Conservation (phyloP, 1,140 invertebrate genomes). For the Cyrtorhinus lividipennis region DNA sequence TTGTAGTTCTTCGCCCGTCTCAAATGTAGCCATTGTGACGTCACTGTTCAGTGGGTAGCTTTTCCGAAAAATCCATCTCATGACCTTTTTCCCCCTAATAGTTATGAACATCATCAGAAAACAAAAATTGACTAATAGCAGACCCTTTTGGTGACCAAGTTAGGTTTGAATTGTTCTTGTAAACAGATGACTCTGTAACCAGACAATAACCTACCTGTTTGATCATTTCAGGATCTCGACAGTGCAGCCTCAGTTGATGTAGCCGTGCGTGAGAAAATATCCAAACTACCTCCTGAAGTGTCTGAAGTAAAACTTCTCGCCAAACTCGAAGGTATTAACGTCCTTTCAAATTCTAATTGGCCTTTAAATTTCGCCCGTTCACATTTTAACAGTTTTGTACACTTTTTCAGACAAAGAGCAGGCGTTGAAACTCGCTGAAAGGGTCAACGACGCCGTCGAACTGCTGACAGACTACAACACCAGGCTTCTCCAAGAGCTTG, state of each 20-base stretch:
- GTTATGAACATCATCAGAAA: no score
- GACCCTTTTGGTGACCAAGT: no score
- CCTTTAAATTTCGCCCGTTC: neutral
- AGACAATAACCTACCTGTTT: no score
- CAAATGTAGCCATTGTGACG: no score
- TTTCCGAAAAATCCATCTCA: no score
- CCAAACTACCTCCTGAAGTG: slow-evolving; percentile 82
- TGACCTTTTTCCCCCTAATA: no score
- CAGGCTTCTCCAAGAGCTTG: slow-evolving; percentile 70
- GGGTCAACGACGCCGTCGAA: slow-evolving; percentile 74
- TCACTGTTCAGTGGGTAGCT: no score
- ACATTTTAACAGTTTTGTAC: neutral
- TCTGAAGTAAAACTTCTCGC: slow-evolving; percentile 75
- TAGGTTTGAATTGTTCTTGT: no score
- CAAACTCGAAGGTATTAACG: slow-evolving; percentile 62
- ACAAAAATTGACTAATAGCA: no score
- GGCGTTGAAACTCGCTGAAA: slow-evolving; percentile 50
- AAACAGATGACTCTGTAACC: no score
- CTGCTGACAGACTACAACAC: slow-evolving; percentile 80
- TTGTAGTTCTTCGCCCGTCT: no score
- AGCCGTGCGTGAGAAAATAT: slow-evolving; percentile 77
- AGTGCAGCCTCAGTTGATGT: slow-evolving; percentile 90
- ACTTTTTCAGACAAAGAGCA: slow-evolving; percentile 43
- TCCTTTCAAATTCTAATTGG: slow-evolving; percentile 5
- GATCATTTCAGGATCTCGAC: slow-evolving; percentile 61